Evolutionary conservation across 1,140 invertebrate species (phyloP).

Genomic region (Lasioglossum baleicum): DNA sequence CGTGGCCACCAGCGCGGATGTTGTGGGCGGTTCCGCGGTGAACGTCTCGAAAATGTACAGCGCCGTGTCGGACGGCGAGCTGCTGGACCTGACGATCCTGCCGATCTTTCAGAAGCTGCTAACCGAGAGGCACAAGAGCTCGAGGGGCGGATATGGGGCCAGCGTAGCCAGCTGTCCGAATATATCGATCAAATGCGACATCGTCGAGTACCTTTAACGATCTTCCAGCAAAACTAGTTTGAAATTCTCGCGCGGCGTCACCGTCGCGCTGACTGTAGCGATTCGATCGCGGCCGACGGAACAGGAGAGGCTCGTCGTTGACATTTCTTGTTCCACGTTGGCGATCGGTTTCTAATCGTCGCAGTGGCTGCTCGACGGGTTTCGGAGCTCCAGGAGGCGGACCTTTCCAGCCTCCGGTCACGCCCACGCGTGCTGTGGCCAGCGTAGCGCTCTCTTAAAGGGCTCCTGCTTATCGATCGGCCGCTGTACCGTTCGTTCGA

Average conservation of each 20-base stretch:
- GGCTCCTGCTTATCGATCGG: no score
- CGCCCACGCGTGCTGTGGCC: no score
- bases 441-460: no score
- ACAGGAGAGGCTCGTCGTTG: no score
- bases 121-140: constrained; percentile 88
- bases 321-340: no score
- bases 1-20: constrained; percentile 55
- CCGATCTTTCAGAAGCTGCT: constrained; percentile 95
- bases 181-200: constrained; percentile 97
- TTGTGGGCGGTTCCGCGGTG: constrained; percentile 71
- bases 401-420: no score
- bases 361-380: no score
- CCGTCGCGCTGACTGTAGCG: neutral
- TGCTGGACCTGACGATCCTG: constrained; percentile 90
- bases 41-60: constrained; percentile 85
- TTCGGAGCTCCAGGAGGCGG: no score
- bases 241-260: neutral
- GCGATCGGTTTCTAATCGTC: no score
- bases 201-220: constrained; percentile 93
- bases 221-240: constrained; percentile 42
- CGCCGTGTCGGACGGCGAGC: constrained; percentile 90
- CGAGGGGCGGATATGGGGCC: constrained; percentile 82
- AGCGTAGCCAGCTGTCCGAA: constrained; percentile 94
- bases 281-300: neutral
- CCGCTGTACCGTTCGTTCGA: no score